Evolutionary conservation across 2,797 vertebrate genomes (phyloP), one percentile per base, ranked within the genome.

Genomic region (Anomalospiza imberbis): DNA sequence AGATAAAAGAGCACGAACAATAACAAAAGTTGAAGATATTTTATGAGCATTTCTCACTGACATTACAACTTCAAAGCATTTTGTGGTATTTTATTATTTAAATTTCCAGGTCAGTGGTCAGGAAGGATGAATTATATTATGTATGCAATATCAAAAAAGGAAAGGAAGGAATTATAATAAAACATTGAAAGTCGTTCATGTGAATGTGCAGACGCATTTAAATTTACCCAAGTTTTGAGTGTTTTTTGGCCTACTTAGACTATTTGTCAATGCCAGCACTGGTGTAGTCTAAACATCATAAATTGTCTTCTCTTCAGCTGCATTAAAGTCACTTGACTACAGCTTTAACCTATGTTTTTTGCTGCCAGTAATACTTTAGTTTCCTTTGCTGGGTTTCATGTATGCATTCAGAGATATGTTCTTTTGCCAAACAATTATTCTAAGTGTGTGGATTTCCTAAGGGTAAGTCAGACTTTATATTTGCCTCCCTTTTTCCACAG

Each of bases 211-310:
- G 94, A 83, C 36, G 32, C 89, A 93, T 77, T 92, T 94, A 91
- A 94, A 93, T 96, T 91, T 83, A 82, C 75, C 31, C 28, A 77
- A 72, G 50, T 80, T 95, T 42, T 92, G 81, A 95, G 89, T 77
- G 81, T 0, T 88, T 95, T 92, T 92, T 95, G 84, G 75, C 75
- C 32, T 85, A 44, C 62, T 91, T 8, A n/a, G 57, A 48, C 50
- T 74, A 81, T 83, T 88, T 83, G 70, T 94, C 85, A 92, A 20
- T 95, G 92, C 58, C 85, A 92, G 75, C 19, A 7, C n/a, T 89
- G 18, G 50, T 91, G 78, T 91, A 95, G 93, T 94, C 95, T 96
- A 95, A 96, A 97, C 91, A 95, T 51, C 6, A 12, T 95, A 91
- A 95, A 95, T 92, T 93, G 51, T 92, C 73, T 95, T 91, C 72